These are phyloP conservation scores for Erannis defoliaria DNA, from an alignment of 2,888 invertebrate genomes.

Conservation along the genomic window DNA sequence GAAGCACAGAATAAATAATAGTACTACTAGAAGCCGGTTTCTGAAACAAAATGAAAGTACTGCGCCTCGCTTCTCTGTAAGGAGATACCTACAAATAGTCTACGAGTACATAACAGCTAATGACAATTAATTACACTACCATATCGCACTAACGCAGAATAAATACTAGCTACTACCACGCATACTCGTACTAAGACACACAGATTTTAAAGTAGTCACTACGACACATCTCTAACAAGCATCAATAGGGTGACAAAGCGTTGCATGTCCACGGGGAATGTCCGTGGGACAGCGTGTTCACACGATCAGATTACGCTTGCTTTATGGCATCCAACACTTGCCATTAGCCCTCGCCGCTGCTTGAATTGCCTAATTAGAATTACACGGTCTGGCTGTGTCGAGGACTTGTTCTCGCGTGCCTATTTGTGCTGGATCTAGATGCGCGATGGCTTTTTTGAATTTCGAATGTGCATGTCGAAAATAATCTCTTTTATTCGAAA, in stretches of 20 bases:
- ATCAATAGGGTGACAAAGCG: slow-evolving; percentile 80
- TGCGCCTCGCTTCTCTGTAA: slow-evolving; percentile 1
- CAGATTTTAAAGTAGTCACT: slow-evolving; percentile 3
- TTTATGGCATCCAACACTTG: slow-evolving; percentile 75
- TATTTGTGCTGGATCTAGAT: slow-evolving; percentile 61
- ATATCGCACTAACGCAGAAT: slow-evolving; percentile 21
- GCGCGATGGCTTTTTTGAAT: slow-evolving; percentile 40
- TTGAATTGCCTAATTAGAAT: slow-evolving; percentile 85
- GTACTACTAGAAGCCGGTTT: not conserved
- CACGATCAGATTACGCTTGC: slow-evolving; percentile 81
- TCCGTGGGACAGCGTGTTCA: slow-evolving; percentile 78
- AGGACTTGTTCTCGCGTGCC: slow-evolving; percentile 64
- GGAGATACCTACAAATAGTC: slow-evolving; percentile 6
- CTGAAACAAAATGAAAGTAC: not conserved
- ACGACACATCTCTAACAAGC: slow-evolving; percentile 32
- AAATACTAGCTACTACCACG: slow-evolving; percentile 7
- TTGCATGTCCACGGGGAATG: slow-evolving; percentile 80
- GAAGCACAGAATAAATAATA: too few species aligned
- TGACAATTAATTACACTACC: slow-evolving; percentile 28
- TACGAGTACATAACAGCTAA: slow-evolving; percentile 6
- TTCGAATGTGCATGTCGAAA: slow-evolving; percentile 41
- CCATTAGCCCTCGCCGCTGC: slow-evolving; percentile 77
- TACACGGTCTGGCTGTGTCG: slow-evolving; percentile 62
- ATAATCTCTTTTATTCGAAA: slow-evolving; percentile 19
- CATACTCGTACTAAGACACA: slow-evolving; percentile 5